phyloP scores from a whole-genome alignment of 2,113 vertebrate species.

The Phaethon lepturus region DNA sequence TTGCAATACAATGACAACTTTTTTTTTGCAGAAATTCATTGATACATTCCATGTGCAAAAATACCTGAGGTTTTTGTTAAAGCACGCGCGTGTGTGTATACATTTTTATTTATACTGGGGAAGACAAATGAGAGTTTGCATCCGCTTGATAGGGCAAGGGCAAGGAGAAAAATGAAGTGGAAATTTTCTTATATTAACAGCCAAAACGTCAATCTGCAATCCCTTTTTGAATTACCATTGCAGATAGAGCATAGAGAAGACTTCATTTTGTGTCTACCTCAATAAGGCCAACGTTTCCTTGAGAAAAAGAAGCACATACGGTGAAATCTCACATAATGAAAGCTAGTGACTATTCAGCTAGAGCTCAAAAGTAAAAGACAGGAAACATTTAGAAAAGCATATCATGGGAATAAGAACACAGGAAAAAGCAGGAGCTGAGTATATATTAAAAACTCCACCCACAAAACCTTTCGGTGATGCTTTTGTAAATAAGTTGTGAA shows the following conservation, averaged over 20 bases:
- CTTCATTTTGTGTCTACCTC: background rate
- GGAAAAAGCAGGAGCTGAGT: background rate
- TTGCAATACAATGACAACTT: background rate
- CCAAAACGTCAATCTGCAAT: background rate
- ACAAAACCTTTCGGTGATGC: background rate
- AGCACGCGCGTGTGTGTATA: background rate
- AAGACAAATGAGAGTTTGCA: background rate
- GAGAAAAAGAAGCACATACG: background rate
- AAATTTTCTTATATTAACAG: background rate
- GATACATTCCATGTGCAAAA: slow-evolving; percentile 35
- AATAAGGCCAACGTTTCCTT: background rate
- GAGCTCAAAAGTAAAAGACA: background rate
- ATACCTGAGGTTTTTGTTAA: slow-evolving; percentile 41
- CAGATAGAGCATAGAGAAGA: background rate
- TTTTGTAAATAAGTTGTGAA: background rate
- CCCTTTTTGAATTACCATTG: background rate
- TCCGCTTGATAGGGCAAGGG: background rate
- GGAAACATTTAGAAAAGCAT: background rate
- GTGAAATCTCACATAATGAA: background rate
- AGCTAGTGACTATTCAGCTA: background rate
- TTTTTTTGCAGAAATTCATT: slow-evolving; percentile 29
- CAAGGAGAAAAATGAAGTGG: background rate
- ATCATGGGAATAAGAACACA: background rate
- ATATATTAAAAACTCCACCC: background rate
- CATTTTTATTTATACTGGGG: background rate